A percentile compares a stretch with the other conserved stretches of the same genome.
These are phyloP conservation scores for Pegea sp. DNA, from an alignment of 23 tunicate genomes.

Conservation along the genomic window DNA sequence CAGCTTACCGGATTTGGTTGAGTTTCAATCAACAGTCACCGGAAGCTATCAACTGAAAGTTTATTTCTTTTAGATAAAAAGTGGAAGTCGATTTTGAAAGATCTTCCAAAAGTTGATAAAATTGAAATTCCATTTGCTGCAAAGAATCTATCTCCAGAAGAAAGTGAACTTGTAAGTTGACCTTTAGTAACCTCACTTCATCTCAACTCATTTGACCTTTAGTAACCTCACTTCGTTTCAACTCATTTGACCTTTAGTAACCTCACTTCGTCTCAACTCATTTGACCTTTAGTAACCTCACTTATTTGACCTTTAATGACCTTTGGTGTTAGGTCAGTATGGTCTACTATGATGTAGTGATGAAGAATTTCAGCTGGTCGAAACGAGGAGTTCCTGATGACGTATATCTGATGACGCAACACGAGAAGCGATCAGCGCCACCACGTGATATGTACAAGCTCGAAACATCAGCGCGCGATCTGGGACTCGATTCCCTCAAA, in stretches of 20 bases:
- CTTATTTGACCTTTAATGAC: neutral
- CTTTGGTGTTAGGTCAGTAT: constrained; percentile 13
- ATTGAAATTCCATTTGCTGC: constrained; percentile 5
- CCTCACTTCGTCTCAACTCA: neutral
- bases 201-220: neutral
- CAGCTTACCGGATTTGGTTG: no score
- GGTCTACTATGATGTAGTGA: constrained; percentile 34
- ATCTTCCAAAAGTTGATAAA: constrained; percentile 4
- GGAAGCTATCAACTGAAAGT: no score
- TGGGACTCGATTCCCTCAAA: no score
- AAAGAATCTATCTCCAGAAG: constrained; percentile 7
- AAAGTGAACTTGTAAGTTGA: constrained; percentile 15
- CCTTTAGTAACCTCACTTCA: neutral
- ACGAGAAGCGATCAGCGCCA: neutral
- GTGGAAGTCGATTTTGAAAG: no score
- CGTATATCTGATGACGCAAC: constrained; percentile 1
- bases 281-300: neutral
- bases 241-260: neutral
- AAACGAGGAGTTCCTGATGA: constrained; percentile 22
- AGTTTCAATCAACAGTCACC: no score
- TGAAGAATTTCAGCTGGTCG: constrained; percentile 12
- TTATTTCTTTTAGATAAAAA: no score
- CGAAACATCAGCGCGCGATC: neutral
- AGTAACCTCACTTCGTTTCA: neutral
- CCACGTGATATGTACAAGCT: constrained; percentile 2